phyloP scores from a whole-genome alignment of 2,797 vertebrate genomes.

The Gallinago solitaria region DNA sequence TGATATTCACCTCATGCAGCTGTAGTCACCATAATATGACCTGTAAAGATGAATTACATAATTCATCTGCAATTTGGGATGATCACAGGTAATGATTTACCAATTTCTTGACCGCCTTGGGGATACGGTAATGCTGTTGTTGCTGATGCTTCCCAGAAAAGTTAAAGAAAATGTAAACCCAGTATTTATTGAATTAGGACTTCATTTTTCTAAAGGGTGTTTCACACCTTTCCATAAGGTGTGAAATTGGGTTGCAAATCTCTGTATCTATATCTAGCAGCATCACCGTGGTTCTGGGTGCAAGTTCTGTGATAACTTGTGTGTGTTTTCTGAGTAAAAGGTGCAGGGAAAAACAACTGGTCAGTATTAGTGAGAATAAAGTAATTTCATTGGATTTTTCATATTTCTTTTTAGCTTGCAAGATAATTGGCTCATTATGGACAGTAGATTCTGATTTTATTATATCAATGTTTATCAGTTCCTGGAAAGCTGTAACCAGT shows the following conservation, averaged over 20 bases:
- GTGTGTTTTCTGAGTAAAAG: background rate
- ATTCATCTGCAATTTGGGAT: background rate
- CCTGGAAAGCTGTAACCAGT: background rate
- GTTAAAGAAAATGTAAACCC: background rate
- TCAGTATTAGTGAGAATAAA: background rate
- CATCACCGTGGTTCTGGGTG: background rate
- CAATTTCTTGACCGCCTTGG: background rate
- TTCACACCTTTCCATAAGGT: background rate
- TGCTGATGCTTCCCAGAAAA: background rate
- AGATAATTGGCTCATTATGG: slow-evolving; percentile 38
- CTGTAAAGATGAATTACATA: background rate
- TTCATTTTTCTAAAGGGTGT: background rate
- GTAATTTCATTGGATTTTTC: background rate
- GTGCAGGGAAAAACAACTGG: background rate
- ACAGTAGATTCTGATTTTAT: slow-evolving; percentile 11
- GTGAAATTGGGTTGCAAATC: background rate
- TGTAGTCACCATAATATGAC: background rate
- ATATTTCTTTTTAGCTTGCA: slow-evolving; percentile 24
- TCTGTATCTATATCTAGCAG: background rate
- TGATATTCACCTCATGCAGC: background rate
- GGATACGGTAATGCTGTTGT: background rate
- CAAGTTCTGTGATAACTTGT: background rate
- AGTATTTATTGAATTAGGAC: background rate
- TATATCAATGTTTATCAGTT: background rate
- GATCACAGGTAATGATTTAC: background rate